Evolutionary conservation across 2,888 invertebrate genomes (phyloP).

Genomic region (Plebejus melissa): DNA sequence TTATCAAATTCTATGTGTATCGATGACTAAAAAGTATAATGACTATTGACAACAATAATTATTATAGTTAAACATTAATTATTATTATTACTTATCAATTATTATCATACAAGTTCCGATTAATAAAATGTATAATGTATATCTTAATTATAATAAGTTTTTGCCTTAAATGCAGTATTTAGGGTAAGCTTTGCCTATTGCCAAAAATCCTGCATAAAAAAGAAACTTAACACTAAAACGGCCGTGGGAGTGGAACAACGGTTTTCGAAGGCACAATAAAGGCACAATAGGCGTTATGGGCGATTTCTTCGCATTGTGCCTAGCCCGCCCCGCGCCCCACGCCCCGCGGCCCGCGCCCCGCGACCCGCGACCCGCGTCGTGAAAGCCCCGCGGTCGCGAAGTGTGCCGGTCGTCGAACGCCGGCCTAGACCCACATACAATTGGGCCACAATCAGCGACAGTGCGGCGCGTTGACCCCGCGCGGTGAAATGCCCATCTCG

Average conservation of each 20-base stretch:
- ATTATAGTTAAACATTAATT: no score
- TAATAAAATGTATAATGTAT: no score
- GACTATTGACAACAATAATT: no score
- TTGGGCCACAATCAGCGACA: conserved; percentile 79
- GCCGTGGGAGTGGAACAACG: conserved; percentile 1
- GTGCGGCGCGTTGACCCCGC: conserved; percentile 75
- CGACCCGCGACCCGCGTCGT: conserved; percentile 51
- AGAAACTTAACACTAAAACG: not conserved
- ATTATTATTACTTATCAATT: no score
- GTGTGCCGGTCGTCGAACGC: conserved; percentile 79
- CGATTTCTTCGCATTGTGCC: conserved; percentile 60
- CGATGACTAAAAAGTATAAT: no score
- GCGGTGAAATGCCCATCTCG: conserved; percentile 76
- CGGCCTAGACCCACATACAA: conserved; percentile 80
- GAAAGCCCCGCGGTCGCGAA: conserved; percentile 71
- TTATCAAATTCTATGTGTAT: no score
- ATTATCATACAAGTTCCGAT: no score
- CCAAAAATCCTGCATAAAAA: not conserved
- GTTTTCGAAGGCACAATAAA: not conserved
- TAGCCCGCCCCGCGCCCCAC: conserved; percentile 46
- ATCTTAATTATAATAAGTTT: no score
- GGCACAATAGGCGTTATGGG: conserved; percentile 7
- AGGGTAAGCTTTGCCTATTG: not conserved
- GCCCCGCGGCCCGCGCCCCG: conserved; percentile 50
- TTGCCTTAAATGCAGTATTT: no score